Base-by-base conservation (phyloP, 2,888 invertebrate genomes). In the Blastobasis lacticolella region DNA sequence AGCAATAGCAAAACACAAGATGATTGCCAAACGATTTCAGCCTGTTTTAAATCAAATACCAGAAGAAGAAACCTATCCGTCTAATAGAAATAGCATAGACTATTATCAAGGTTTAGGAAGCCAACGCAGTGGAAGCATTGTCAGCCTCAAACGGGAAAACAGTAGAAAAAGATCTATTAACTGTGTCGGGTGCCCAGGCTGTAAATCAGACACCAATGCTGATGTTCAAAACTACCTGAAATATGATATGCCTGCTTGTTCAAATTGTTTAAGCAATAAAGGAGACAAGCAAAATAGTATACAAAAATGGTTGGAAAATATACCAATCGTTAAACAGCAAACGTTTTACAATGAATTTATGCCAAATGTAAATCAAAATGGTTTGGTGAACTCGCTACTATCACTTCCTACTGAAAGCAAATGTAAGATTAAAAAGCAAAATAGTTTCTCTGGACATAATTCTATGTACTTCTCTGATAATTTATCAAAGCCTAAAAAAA, bases 1-100 rank as follows among this genome's bases (percentile, higher is more conserved):
- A 63, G 90, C 95, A 45, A 93, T 96, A 49, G 97, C 97, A 6
- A 96, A 96, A 71, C 94, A 94, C 65, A 96, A 96, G 85, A 95
- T 96, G 93, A 91, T 92, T 44, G 84, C 93, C 0, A 95, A 96
- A 78, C 90, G 93, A 54, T 96, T 94, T 69, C 90, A 93, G 54
- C 96, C 96, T 1, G 92, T 93, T 49, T 82, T 96, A 5, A 90
- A 92, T 50, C 92, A 93, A 67, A 96, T 96, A 65, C 94, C 95
- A 0, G 96, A 96, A 84, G 96, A 95, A 80, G 93, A 92, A 62
- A 86, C 79, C 5, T 79, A 76, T 52, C 79, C 89, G 48, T 73
- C 89, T 23, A 74, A 83, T 60, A 90, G 88, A 54, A 89, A 81
- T 49, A 80, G 81, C 61, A 82, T 78, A 64, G 92, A 88, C 53